Percentiles rank a stretch among this genome's conserved stretches.
Conservation (phyloP, 2,113 vertebrate genomes). For the Laticauda colubrina region DNA sequence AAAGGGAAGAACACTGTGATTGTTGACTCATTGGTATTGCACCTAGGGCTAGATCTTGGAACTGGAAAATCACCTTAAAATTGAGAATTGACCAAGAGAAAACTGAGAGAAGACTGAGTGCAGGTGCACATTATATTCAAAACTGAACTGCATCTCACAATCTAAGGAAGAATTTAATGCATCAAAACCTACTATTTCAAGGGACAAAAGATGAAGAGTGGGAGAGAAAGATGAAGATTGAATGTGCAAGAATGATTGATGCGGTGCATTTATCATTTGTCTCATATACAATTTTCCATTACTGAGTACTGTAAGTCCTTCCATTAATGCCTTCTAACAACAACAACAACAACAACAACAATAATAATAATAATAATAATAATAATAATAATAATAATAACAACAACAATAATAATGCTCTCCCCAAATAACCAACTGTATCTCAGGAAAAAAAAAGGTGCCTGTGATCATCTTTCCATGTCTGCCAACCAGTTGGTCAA, state of each 20-base stretch:
- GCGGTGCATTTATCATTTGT: background rate
- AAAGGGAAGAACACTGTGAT: background rate
- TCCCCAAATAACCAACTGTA: background rate
- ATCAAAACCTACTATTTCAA: background rate
- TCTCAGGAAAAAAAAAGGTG: background rate
- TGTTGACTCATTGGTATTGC: background rate
- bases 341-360: background rate
- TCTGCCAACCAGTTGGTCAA: background rate
- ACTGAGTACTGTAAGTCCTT: background rate
- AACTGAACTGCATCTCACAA: background rate
- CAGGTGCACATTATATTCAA: background rate
- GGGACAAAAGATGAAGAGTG: background rate
- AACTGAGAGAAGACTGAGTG: background rate
- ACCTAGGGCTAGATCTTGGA: background rate
- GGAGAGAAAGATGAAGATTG: background rate
- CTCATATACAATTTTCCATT: background rate
- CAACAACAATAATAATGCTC: background rate
- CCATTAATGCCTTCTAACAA: background rate
- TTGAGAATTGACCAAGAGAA: background rate
- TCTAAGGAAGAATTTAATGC: background rate
- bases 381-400: no score
- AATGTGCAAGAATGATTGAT: constrained; percentile 2
- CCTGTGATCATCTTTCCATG: background rate
- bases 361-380: no score
- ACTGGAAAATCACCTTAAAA: background rate